Base-by-base conservation (phyloP, 2,113 vertebrate genomes). In the Planiliza haematocheilus region DNA sequence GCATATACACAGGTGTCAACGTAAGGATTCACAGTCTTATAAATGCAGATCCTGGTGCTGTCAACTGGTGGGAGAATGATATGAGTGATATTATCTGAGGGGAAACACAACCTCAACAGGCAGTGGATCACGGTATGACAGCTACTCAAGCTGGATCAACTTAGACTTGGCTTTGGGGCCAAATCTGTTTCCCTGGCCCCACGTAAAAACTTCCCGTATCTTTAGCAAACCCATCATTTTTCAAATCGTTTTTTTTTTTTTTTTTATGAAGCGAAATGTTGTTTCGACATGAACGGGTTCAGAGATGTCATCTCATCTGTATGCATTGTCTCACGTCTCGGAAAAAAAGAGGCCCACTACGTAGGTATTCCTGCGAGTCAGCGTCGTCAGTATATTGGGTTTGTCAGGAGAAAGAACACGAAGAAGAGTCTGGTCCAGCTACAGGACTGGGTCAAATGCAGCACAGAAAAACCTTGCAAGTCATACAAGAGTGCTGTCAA, bases 21-120 rank as follows among this genome's bases (percentile, higher is more conserved):
- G 30, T 14, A 43, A 60, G 34, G 52, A 42, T 10, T 59, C 34
- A 30, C 45, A 56, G 50, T 59, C 12, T 2, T 21, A 72, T 52
- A 68, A 58, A 91, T 92, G 91, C 13, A 49, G 24, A 92, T 90
- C 86, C 90, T 88, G 83, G 90, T 51, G 94, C 76, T 85, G 86
- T 87, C 93, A 90, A 75, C 60, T 77, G 58, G 37, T 12, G 67
- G 70, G 51, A 79, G 67, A 77, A 72, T 38, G 30, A 45, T 17
- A 51, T 76, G 69, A 83, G 46, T 83, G 76, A 88, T 74, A 68
- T 84, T 75, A 88, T 73, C 55, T 10, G 60, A 61, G 79, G 69
- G 58, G 60, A 64, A 52, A 65, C 66, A 74, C 30, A 67, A 63
- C 57, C 7, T 77, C 76, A 61, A 62, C 49, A 39, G 65, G 49